These are phyloP conservation scores for Limnephilus auricula DNA, from an alignment of 2,888 invertebrate genomes.

Conservation along the genomic window DNA sequence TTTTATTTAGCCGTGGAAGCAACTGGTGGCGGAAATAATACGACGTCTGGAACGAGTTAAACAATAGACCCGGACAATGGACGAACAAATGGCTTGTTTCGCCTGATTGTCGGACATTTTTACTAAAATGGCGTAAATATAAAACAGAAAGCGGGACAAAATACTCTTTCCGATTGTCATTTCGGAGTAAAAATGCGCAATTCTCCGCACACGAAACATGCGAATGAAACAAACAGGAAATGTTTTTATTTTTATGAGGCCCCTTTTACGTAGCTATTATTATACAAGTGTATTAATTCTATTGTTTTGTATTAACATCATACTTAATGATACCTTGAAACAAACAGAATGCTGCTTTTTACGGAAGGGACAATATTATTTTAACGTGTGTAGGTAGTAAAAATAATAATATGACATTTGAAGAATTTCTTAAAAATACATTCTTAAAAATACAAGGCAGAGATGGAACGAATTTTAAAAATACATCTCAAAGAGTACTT, in stretches of 20 bases:
- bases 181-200: not conserved
- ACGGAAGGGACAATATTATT: not conserved
- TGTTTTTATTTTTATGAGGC: not conserved
- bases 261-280: not conserved
- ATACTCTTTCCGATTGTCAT: not conserved
- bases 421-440: not conserved
- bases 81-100: conserved; percentile 4
- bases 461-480: not conserved
- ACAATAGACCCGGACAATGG: conserved; percentile 36
- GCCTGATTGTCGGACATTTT: conserved; percentile 11
- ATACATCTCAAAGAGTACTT: not conserved
- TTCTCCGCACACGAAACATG: not conserved
- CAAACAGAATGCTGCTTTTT: not conserved
- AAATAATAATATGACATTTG: not conserved
- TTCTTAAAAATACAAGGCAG: not conserved
- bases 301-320: not conserved
- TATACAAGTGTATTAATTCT: not conserved
- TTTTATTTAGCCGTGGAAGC: not conserved
- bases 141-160: not conserved
- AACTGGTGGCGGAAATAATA: conserved; percentile 37
- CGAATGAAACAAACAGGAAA: not conserved
- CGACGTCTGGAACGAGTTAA: conserved; percentile 8
- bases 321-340: not conserved
- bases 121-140: not conserved
- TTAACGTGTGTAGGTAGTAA: too few relatives aligned